Conservation (phyloP, 1,140 invertebrate species). For the Dinoponera quadriceps region DNA sequence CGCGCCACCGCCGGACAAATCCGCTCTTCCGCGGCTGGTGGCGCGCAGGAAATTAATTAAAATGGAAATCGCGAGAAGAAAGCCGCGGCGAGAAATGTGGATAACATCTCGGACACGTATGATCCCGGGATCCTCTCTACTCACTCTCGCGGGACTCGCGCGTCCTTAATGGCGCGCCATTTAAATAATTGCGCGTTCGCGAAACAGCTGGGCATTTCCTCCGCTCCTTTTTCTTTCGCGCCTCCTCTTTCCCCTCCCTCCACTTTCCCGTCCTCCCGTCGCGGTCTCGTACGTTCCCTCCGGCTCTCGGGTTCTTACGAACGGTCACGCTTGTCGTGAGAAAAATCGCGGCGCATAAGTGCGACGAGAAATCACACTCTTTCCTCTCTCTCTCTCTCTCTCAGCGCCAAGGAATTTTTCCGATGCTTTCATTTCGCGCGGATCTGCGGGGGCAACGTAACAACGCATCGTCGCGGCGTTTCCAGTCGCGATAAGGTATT, state of each 20-base stretch:
- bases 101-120: slow-evolving; percentile 40
- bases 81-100: neutral
- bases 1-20: neutral
- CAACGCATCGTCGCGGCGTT: too few species aligned
- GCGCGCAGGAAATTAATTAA: slow-evolving; percentile 41
- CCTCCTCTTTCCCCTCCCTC: neutral
- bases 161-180: slow-evolving; percentile 36
- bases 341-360: slow-evolving; percentile 31
- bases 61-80: slow-evolving; percentile 49
- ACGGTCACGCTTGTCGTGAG: slow-evolving; percentile 2
- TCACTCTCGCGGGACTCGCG: neutral
- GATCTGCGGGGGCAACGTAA: neutral
- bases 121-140: neutral
- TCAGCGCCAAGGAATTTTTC: neutral
- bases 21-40: neutral
- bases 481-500: slow-evolving; percentile 24
- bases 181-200: slow-evolving; percentile 55
- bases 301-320: neutral
- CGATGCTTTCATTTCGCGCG: neutral
- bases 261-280: neutral
- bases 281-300: neutral
- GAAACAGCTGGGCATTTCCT: slow-evolving; percentile 43
- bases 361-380: neutral
- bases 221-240: neutral
- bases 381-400: too few species aligned